These are phyloP conservation scores for Siniperca obscura DNA, from an alignment of 2,797 vertebrate species.

Conservation along the genomic window DNA sequence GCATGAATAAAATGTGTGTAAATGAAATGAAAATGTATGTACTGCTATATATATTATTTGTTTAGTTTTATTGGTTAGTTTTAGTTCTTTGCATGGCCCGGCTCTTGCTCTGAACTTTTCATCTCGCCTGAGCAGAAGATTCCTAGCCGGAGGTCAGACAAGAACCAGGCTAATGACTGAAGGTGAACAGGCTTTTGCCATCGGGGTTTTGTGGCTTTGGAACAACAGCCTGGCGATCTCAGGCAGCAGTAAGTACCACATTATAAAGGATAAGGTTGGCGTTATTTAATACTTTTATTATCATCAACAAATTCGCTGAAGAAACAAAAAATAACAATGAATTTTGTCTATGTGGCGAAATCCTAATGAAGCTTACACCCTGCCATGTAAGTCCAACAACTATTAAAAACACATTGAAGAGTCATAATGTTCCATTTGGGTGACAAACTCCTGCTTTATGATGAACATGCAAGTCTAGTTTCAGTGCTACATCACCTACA, in stretches of 20 bases:
- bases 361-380: neutral
- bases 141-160: neutral
- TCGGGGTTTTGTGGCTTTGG: conserved; percentile 7
- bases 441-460: conserved; percentile 22
- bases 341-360: conserved; percentile 6
- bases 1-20: too few relatives aligned
- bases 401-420: conserved; percentile 43
- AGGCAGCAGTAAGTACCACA: neutral
- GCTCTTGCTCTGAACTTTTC: neutral
- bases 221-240: conserved; percentile 11
- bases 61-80: neutral
- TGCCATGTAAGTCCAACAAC: conserved; percentile 30
- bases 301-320: conserved; percentile 11
- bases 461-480: conserved; percentile 32
- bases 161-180: conserved; percentile 16
- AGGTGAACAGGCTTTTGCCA: conserved; percentile 6
- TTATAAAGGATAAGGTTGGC: neutral
- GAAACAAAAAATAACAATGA: conserved; percentile 4
- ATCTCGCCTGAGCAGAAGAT: neutral
- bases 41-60: neutral
- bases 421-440: conserved; percentile 1
- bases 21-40: too few relatives aligned
- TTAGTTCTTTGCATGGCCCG: neutral
- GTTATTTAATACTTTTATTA: conserved; percentile 2
- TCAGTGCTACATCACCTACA: conserved; percentile 26